A percentile compares a stretch with the other conserved stretches of the same genome.
phyloP scores from a whole-genome alignment of 2,797 vertebrate genomes.

The Sarcoramphus papa region DNA sequence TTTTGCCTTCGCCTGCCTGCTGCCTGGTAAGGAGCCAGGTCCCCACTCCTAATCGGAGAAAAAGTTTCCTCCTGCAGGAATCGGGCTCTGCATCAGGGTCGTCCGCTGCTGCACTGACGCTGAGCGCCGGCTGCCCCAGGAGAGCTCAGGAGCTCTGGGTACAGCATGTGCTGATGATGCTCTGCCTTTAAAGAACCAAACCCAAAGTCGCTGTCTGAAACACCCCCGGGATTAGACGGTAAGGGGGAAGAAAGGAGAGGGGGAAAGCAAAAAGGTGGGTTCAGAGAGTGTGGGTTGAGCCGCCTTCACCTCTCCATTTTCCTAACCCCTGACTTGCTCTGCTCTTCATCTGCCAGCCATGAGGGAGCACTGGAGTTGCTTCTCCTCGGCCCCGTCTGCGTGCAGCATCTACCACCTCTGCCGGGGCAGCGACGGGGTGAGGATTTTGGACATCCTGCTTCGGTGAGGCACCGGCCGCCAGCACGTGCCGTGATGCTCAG shows the following conservation, averaged over 20 bases:
- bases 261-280: neutral
- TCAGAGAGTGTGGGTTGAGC: neutral
- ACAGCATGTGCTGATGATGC: rapidly evolving
- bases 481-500: rapidly evolving
- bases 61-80: neutral
- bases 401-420: neutral
- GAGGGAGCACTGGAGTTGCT: neutral
- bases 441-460: neutral
- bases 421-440: rapidly evolving
- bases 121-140: neutral
- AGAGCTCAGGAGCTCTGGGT: neutral
- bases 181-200: neutral
- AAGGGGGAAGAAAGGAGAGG: neutral
- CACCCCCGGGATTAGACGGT: rapidly evolving
- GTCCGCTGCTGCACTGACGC: rapidly evolving
- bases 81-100: rapidly evolving
- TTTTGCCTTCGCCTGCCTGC: neutral
- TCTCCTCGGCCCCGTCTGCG: rapidly evolving
- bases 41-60: neutral
- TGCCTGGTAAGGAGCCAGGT: neutral
- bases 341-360: neutral
- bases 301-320: neutral
- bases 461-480: too few species aligned
- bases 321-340: neutral
- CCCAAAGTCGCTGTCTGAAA: neutral